A percentile compares a stretch with the other conserved stretches of the same genome.
These are phyloP conservation scores for Drosophila repletoides DNA, from an alignment of 1,140 invertebrate genomes.

Conservation along the genomic window DNA sequence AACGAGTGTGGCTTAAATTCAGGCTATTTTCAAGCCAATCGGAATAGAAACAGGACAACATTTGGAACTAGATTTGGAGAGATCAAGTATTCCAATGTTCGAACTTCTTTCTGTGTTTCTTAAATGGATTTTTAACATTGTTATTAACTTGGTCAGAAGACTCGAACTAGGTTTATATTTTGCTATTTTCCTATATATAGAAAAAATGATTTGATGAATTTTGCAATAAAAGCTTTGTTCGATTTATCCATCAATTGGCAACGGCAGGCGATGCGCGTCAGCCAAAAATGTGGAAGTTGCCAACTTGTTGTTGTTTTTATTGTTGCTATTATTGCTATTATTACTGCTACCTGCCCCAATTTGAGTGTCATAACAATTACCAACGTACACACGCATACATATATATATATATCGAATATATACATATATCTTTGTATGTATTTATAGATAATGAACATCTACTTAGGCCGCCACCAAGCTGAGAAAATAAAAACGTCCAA, in stretches of 20 bases:
- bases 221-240: constrained; percentile 35
- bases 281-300: constrained; percentile 17
- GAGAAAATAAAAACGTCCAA: constrained; percentile 35
- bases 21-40: no score
- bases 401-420: constrained; percentile 11
- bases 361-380: constrained; percentile 74
- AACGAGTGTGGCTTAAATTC: no score
- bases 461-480: constrained; percentile 42
- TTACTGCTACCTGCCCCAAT: constrained; percentile 55
- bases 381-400: constrained; percentile 7
- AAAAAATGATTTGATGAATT: not conserved
- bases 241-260: constrained; percentile 45
- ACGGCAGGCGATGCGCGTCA: constrained; percentile 47
- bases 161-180: no score
- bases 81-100: no score
- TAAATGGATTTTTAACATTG: no score
- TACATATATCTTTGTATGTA: constrained; percentile 14
- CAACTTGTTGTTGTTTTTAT: constrained; percentile 23
- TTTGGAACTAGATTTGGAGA: no score
- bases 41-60: no score
- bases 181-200: no score
- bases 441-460: constrained; percentile 50
- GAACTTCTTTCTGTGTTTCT: no score
- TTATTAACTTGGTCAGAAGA: no score
- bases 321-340: constrained; percentile 23